These are phyloP conservation scores for Drosophila tripunctata DNA, from an alignment of 2,888 invertebrate species.

Conservation along the genomic window DNA sequence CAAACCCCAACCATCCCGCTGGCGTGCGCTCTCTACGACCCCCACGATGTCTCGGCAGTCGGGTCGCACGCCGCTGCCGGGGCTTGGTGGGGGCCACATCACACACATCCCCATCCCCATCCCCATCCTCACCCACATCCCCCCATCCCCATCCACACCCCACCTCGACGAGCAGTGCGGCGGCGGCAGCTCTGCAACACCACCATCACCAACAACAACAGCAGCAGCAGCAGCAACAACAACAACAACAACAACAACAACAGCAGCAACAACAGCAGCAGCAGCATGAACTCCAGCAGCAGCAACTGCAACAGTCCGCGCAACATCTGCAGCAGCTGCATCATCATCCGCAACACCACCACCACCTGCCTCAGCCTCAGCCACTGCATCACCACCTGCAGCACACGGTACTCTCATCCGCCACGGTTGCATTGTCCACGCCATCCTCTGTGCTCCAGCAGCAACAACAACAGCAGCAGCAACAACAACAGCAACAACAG, in stretches of 20 bases:
- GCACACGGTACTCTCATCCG: slow-evolving; percentile 62
- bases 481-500: slow-evolving; percentile 78
- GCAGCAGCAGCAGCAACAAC: slow-evolving; percentile 50
- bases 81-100: slow-evolving; percentile 85
- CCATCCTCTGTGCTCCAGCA: slow-evolving; percentile 69
- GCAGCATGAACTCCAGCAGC: slow-evolving; percentile 83
- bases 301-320: slow-evolving; percentile 74
- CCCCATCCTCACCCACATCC: slow-evolving; percentile 46
- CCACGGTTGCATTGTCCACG: slow-evolving; percentile 66
- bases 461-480: slow-evolving; percentile 59
- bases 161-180: slow-evolving; percentile 84
- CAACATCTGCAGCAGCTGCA: slow-evolving; percentile 85
- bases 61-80: slow-evolving; percentile 85
- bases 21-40: slow-evolving; percentile 85
- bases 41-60: slow-evolving; percentile 85
- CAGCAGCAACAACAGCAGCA: slow-evolving; percentile 60
- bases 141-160: slow-evolving; percentile 70
- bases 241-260: slow-evolving; percentile 61
- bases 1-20: slow-evolving; percentile 85
- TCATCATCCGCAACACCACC: slow-evolving; percentile 85
- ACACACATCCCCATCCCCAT: slow-evolving; percentile 73
- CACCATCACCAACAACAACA: slow-evolving; percentile 83
- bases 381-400: slow-evolving; percentile 79
- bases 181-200: slow-evolving; percentile 66
- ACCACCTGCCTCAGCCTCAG: slow-evolving; percentile 85